Evolutionary conservation across 1,140 invertebrate species (phyloP), one percentile per base, ranked within the genome.

Genomic region (Phthorimaea operculella): DNA sequence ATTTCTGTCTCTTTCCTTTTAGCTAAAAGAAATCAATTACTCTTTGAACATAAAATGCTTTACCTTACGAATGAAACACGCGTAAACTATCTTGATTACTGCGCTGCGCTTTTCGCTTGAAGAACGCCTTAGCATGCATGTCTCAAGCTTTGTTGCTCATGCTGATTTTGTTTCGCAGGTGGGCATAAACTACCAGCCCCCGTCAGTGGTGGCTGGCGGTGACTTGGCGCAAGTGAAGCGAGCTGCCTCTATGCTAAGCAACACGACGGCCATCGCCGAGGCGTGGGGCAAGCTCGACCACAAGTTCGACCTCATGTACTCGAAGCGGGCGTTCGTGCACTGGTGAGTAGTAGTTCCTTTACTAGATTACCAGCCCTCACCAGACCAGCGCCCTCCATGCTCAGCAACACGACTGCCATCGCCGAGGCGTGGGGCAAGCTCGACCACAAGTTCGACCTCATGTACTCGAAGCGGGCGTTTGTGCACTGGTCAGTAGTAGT

Each of bases 221-320:
- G 92, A 94, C 80, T 74, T 93, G 59, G 92, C 91, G 47, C 87
- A 87, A 51, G 85, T 89, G 34, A 84, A 85, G 63, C 84, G 91
- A 51, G 92, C 92, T 36, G 90, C 91, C n/a, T 93, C 91, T 70
- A 92, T 93, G 92, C 82, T 93, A 52, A 90, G 90, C 74, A 93
- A 93, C 77, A 94, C 92, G 14, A 94, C 92, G 0, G 92, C 92
- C 63, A 93, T 94, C 52, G 90, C 90, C 10, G 92, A 93, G 72
- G 92, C 92, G 16, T 94, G 92, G 88, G 88, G 87, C 49, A 88
- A 91, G 59, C 83, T 93, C 14, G 88, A 92, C 72, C 89, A 92
- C 77, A 95, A 94, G 78, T 95, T 94, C 71, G 92, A 94, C 77
- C 82, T 93, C 58, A 93, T 94, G 92, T 93, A 92, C 82, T 88